These are phyloP conservation scores for Nothura maculosa DNA, from an alignment of 2,797 vertebrate genomes.

Conservation along the genomic window DNA sequence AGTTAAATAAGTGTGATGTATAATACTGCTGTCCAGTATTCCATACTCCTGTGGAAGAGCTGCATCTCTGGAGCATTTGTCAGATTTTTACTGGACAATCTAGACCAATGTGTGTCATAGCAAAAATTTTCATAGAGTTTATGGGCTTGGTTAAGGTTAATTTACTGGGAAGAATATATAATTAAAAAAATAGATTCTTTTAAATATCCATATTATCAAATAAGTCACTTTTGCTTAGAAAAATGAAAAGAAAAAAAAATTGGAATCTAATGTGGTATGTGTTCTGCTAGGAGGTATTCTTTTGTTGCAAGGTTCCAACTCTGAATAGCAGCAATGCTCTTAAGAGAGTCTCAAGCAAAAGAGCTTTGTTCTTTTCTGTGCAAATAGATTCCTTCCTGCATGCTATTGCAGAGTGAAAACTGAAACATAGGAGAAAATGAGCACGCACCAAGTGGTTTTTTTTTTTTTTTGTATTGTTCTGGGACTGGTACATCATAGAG, in stretches of 20 bases:
- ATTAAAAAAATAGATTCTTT: conserved; percentile 13
- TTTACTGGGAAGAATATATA: background rate
- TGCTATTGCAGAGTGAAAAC: background rate
- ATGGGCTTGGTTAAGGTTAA: background rate
- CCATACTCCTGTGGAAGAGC: background rate
- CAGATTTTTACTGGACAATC: background rate
- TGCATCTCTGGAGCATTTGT: background rate
- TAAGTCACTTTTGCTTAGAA: background rate
- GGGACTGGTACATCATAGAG: background rate
- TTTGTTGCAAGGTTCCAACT: conserved; percentile 12
- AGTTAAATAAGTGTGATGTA: background rate
- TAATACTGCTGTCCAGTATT: background rate
- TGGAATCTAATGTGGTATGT: background rate
- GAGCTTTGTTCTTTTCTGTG: conserved; percentile 2
- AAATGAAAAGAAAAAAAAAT: too few species aligned
- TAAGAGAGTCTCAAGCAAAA: background rate
- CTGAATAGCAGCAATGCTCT: background rate
- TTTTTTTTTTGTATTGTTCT: background rate
- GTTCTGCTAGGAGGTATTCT: background rate
- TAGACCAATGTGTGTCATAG: background rate
- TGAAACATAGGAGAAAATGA: background rate
- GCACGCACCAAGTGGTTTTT: background rate
- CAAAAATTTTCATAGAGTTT: background rate
- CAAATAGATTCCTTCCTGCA: background rate
- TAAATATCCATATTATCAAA: background rate